Conservation (phyloP, 2,888 invertebrate species). For the Nomada fucata region DNA sequence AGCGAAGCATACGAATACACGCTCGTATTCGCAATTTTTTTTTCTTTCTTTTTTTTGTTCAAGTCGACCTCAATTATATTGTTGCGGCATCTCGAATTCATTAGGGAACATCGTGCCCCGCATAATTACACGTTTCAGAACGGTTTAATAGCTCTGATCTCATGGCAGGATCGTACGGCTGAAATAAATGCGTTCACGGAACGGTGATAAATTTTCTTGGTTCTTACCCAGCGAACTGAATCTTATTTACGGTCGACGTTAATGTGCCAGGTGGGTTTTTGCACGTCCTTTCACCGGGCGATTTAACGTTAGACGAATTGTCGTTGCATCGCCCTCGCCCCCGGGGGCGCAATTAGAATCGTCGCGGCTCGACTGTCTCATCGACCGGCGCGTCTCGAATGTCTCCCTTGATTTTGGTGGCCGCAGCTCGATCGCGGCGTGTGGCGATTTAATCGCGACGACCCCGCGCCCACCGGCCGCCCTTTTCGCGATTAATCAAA, state of each 20-base stretch:
- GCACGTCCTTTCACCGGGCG: constrained; percentile 7
- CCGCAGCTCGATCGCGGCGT: background rate
- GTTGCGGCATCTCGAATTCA: constrained; percentile 38
- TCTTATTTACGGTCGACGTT: constrained; percentile 45
- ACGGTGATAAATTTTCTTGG: constrained; percentile 51
- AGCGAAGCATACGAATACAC: no score
- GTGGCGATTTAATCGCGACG: background rate
- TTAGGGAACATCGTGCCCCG: background rate
- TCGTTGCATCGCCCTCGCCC: constrained; percentile 1
- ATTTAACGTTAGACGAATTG: background rate
- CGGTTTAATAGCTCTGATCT: constrained; percentile 45
- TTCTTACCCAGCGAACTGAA: constrained; percentile 38
- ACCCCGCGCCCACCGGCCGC: background rate
- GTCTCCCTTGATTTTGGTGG: background rate
- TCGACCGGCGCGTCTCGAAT: background rate
- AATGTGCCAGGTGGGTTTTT: constrained; percentile 31
- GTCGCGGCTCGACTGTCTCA: background rate
- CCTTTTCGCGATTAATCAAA: constrained; percentile 47
- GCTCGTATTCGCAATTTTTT: no score
- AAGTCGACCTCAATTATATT: background rate
- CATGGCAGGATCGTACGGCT: constrained; percentile 30
- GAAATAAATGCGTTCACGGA: constrained; percentile 36
- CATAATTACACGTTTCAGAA: constrained; percentile 15
- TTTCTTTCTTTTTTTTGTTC: background rate
- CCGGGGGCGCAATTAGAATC: constrained; percentile 14